Evolutionary conservation across 2,113 vertebrate genomes (phyloP), one percentile per base, ranked within the genome.

Genomic region (Xiphophorus couchianus): DNA sequence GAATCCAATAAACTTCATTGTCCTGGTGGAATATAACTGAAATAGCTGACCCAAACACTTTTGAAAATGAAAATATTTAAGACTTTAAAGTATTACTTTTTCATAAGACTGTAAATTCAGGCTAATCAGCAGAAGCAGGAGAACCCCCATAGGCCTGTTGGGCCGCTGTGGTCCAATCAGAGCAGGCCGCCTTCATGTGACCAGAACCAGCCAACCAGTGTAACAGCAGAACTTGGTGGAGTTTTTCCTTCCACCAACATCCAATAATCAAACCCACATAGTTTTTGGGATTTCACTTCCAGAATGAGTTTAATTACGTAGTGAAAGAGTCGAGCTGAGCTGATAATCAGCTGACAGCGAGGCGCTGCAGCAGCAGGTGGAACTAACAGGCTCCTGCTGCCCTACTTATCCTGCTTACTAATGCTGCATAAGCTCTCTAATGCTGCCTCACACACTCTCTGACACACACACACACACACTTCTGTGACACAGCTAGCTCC

Each of bases 401-500:
- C 86, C 86, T 80, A 80, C 76, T 84, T 84, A 82, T 76, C 78
- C 78, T 31, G 75, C 62, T 79, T 58, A 71, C 63, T 84, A 87
- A 87, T 71, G 76, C 76, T 4, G 44, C 33, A 31, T 87, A 87
- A 87, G 79, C 85, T 62, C 60, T 65, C 65, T 73, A 86, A 89
- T 76, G 74, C 78, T 29, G 10, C 65, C 65, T 15, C 42, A 17
- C 44, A n/a, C 44, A 66, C 73, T 37, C 35, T 37, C 9, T 37
- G 35, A 37, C 62, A 37, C 31, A 54, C 67, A 37, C 22, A 19
- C 33, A 67, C 54, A 68, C 42, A n/a, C 22, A 17, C 22, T 27
- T 37, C 69, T 19, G 35, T 68, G 35, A 1, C 3, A 1, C 9
- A 5, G 6, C 22, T 39, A 37, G 29, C 25, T 14, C 4, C 68